These are phyloP conservation scores for Meta bourneti DNA, from an alignment of 2,888 invertebrate genomes.

Conservation along the genomic window DNA sequence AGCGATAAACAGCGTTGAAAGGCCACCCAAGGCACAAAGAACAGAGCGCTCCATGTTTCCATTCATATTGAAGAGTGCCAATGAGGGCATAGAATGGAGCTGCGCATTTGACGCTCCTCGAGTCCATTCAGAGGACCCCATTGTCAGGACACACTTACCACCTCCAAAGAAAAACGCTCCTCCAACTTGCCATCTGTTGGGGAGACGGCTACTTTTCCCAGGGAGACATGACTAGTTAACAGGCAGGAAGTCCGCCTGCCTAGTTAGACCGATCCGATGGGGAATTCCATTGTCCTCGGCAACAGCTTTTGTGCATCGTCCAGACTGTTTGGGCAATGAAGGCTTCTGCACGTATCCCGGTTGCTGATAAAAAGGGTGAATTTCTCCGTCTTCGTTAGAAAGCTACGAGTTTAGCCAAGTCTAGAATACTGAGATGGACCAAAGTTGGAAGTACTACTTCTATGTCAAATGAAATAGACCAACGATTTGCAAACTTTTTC, in stretches of 20 bases:
- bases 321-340: not conserved
- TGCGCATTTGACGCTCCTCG: slow-evolving; percentile 52
- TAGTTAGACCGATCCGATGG: not conserved
- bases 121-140: slow-evolving; percentile 35
- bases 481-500: too few species aligned
- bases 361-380: too few species aligned
- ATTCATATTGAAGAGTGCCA: slow-evolving; percentile 20
- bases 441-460: too few species aligned
- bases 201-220: slow-evolving; percentile 30
- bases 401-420: too few species aligned
- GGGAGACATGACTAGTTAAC: not conserved
- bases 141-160: slow-evolving; percentile 31
- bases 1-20: not conserved
- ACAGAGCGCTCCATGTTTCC: slow-evolving; percentile 27
- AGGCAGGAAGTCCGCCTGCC: slow-evolving; percentile 38
- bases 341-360: not conserved
- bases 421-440: too few species aligned
- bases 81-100: slow-evolving; percentile 24
- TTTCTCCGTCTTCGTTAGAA: too few species aligned
- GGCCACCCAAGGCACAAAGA: slow-evolving; percentile 50
- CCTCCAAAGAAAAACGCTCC: slow-evolving; percentile 27
- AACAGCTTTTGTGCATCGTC: not conserved
- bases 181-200: slow-evolving; percentile 52
- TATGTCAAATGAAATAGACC: too few species aligned
- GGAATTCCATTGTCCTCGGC: not conserved